A percentile compares a stretch with the other conserved stretches of the same genome.
phyloP scores from a whole-genome alignment of 2,888 invertebrate species.

The Tholera decimalis region DNA sequence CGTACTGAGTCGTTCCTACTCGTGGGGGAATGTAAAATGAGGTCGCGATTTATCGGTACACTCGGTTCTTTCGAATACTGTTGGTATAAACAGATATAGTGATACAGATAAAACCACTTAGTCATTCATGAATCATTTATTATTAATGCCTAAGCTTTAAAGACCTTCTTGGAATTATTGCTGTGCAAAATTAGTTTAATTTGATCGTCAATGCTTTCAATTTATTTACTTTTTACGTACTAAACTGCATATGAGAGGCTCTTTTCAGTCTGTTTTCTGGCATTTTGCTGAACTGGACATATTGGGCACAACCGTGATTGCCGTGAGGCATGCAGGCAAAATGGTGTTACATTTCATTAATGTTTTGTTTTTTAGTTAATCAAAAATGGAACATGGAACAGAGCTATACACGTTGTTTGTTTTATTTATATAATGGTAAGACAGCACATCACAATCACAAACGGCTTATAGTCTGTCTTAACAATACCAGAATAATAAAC shows the following conservation, averaged over 20 bases:
- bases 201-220: conserved; percentile 14
- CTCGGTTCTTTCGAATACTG: conserved; percentile 49
- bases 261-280: too few species aligned
- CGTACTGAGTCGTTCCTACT: conserved; percentile 78
- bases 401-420: not conserved
- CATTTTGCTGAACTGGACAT: too few species aligned
- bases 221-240: too few species aligned
- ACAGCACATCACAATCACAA: conserved; percentile 5
- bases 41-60: conserved; percentile 79
- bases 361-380: too few species aligned
- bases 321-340: too few species aligned
- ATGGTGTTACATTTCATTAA: too few species aligned
- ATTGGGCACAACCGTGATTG: too few species aligned
- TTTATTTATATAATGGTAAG: not conserved
- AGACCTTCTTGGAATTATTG: conserved; percentile 29
- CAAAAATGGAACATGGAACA: too few species aligned
- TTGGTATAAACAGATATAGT: conserved; percentile 52
- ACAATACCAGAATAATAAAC: conserved; percentile 30
- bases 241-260: too few species aligned
- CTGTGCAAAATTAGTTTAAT: conserved; percentile 13
- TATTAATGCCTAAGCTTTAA: conserved; percentile 41
- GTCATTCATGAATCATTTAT: conserved; percentile 60
- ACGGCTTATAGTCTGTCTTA: conserved; percentile 8
- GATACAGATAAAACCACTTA: conserved; percentile 62
- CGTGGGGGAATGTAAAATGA: conserved; percentile 83